Base-by-base conservation (phyloP, 2,888 invertebrate genomes). In the Odontocolon sp. region DNA sequence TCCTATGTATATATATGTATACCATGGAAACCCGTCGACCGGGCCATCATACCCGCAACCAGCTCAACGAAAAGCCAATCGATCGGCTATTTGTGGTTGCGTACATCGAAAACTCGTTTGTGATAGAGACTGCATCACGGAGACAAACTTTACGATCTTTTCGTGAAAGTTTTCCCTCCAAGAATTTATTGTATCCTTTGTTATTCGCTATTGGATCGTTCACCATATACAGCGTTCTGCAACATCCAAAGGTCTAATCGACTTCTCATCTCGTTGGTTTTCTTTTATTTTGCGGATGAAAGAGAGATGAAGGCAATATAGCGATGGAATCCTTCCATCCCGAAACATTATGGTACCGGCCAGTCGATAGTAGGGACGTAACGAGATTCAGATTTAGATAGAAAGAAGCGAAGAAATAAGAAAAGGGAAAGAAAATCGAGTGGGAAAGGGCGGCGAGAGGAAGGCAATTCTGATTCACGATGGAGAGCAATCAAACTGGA, bases 401-500 rank as follows among this genome's bases (percentile, higher is more conserved):
- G 56, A 50, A 69, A 69, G 40, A 74, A 31, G 50, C 47, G 40
- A 63, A 5, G 56, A 28, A 66, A 66, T 36, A 57, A 61, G 52
- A 67, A 54, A 21, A 33, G 18, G 31, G n/a, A 23, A 18, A n/a
- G 47, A 14, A 33, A 14, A 2, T 9, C 8, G 26, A 3, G 56
- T n/a, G n/a, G 26, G 14, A 69, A 47, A 59, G 36, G 23, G 63
- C 57, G 28, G 45, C 14, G 71, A 54, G 31, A 47, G 68, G 38
- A 52, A 28, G 45, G 64, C 61, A 73, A 68, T 73, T 71, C 47
- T 77, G 77, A 79, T 77, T 71, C 64, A 52, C 56, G 61, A 66
- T 59, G 74, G 52, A 63, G 52, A 33, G 66, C 63, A 61, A 76
- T 64, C 63, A 47, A 63, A 52, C 23, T 14, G 14, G 63, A 52